phyloP scores from a whole-genome alignment of 1,140 invertebrate genomes.

The Mamestra configurata region DNA sequence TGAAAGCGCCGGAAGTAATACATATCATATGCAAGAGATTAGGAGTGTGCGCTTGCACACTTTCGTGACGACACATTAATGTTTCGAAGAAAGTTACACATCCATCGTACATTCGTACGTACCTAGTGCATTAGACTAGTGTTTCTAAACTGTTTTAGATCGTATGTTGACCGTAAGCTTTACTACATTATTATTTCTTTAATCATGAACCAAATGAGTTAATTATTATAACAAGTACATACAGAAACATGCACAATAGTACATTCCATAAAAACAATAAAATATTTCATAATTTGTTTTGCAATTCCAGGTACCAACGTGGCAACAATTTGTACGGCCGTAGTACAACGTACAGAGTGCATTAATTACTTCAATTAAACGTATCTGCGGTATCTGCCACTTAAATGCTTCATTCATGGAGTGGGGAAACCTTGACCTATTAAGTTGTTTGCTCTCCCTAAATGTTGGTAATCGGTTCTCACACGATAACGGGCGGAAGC shows the following conservation, averaged over 20 bases:
- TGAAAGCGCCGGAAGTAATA: constrained; percentile 56
- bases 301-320: neutral
- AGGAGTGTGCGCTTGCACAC: constrained; percentile 37
- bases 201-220: no score
- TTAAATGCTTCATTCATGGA: constrained; percentile 60
- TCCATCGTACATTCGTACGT: neutral
- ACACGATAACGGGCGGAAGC: constrained; percentile 73
- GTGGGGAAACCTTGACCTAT: constrained; percentile 74
- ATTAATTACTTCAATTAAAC: constrained; percentile 66
- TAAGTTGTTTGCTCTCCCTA: constrained; percentile 76
- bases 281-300: neutral
- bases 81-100: constrained; percentile 53
- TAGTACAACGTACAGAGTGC: constrained; percentile 6
- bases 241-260: no score
- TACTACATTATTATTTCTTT: no score
- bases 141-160: neutral
- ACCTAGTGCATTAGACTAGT: neutral
- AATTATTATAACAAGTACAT: no score
- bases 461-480: constrained; percentile 69
- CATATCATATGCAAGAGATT: constrained; percentile 49
- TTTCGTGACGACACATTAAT: constrained; percentile 54
- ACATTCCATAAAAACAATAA: neutral
- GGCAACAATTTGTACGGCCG: constrained; percentile 13
- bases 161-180: neutral
- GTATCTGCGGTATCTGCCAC: constrained; percentile 55